phyloP scores from a whole-genome alignment of 2,888 invertebrate species.

The Lepetodrilus schrolli region DNA sequence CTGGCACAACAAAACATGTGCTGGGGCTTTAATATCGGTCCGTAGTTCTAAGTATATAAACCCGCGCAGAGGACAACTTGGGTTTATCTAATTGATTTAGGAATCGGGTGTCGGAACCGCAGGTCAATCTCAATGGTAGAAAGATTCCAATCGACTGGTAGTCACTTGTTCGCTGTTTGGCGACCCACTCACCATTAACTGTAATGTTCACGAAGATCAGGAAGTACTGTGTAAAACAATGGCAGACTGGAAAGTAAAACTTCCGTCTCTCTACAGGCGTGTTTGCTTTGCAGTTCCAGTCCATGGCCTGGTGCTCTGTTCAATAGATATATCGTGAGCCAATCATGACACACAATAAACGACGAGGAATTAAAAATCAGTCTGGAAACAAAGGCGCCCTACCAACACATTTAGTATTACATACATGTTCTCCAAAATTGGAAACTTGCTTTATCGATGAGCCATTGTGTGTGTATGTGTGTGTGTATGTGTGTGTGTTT shows the following conservation, averaged over 20 bases:
- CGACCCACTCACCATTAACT: neutral
- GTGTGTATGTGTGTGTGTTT: no score
- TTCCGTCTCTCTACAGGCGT: neutral
- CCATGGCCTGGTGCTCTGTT: no score
- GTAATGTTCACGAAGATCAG: neutral
- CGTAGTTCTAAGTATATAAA: neutral
- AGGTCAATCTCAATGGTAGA: neutral
- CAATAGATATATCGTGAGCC: no score
- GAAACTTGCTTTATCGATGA: no score
- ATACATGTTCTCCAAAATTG: no score
- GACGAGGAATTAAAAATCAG: no score
- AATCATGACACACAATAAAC: no score
- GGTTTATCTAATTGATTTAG: neutral
- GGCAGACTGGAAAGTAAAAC: neutral
- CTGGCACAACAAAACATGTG: neutral
- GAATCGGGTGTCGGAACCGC: constrained; percentile 3
- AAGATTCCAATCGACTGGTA: neutral
- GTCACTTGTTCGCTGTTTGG: neutral
- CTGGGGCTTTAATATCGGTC: neutral
- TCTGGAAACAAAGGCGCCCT: no score
- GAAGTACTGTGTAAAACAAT: constrained; percentile 3
- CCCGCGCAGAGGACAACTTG: neutral
- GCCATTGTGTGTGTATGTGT: no score
- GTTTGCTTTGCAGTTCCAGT: no score
- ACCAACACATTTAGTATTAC: no score